Evolutionary conservation across 2,888 invertebrate species (phyloP), one percentile per base, ranked within the genome.

Genomic region (Erynnis tages): DNA sequence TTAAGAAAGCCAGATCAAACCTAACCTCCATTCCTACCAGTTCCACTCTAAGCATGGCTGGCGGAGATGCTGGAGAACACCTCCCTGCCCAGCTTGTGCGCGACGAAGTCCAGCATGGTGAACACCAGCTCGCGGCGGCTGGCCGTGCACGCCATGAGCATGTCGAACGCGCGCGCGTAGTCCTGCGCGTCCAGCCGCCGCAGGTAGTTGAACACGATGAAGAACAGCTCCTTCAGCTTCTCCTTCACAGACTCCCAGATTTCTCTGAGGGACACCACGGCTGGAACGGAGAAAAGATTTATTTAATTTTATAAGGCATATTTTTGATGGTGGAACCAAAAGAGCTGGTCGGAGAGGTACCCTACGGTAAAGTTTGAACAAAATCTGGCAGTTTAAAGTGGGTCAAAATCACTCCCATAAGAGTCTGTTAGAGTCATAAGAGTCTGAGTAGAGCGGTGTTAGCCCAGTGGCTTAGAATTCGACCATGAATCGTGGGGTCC

Each of bases 71-170:
- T 76, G 0, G 83, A 82, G 4, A 80, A 19, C 0, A 85, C 83
- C 46, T 78, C 67, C 3, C 62, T 61, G 0, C 77, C 76, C 1
- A 88, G 61, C 55, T 82, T 83, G 4, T 75, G 55, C 0, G 76
- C 71, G 0, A 87, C 70, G 46, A 87, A 82, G 23, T 83, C 79
- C 0, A 88, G n/a, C 13, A 88, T 78, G 0, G 73, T 76, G 7
- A 73, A 19, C 0, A 80, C 82, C 2, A 88, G 69, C 50, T 84
- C 81, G 0, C 71, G 56, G 0, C 76, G 60, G 16, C 71, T 82
- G 1, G 60, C 41, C 0, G 69, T 55, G 38, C 79, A 77, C 0
- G 72, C 65, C 78, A 83, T 76, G 8, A 88, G 64, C 7, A 86
- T 64, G 6, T 78, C 66, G 8, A 76, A 62, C 0, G 81, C 87